Evolutionary conservation across 1,140 invertebrate genomes (phyloP).

Genomic region (Hyles euphorbiae): DNA sequence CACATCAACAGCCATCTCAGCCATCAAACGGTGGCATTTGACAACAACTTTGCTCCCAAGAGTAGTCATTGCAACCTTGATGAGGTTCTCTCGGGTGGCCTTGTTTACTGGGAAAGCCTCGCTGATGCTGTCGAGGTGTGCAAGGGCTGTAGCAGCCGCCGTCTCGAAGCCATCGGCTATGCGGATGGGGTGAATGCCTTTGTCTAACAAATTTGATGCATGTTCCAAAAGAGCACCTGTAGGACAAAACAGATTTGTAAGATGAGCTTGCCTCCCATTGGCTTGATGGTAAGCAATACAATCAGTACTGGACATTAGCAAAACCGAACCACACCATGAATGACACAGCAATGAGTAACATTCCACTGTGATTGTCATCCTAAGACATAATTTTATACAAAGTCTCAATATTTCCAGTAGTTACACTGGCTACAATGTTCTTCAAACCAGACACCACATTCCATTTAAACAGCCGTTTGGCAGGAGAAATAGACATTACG

Average conservation of each 20-base stretch:
- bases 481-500: no score
- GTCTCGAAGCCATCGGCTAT: conserved; percentile 99
- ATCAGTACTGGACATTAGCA: no score
- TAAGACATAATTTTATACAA: no score
- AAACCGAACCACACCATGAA: no score
- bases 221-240: conserved; percentile 95
- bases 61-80: conserved; percentile 98
- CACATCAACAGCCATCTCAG: conserved; percentile 97
- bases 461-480: no score
- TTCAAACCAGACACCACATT: no score
- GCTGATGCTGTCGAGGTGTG: conserved; percentile 92
- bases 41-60: conserved; percentile 99
- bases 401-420: no score
- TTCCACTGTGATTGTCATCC: no score
- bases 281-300: no score
- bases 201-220: conserved; percentile 93
- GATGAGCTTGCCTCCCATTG: no score
- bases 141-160: conserved; percentile 93
- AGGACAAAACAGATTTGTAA: neutral
- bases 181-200: conserved; percentile 98
- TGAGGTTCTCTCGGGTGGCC: conserved; percentile 90
- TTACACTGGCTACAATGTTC: no score
- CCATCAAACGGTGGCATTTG: conserved; percentile 96
- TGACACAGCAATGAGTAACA: no score
- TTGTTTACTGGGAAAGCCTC: conserved; percentile 91